Evolutionary conservation across 2,888 invertebrate species (phyloP), one percentile per base, ranked within the genome.

Genomic region (Nipponacmea schrenckii): DNA sequence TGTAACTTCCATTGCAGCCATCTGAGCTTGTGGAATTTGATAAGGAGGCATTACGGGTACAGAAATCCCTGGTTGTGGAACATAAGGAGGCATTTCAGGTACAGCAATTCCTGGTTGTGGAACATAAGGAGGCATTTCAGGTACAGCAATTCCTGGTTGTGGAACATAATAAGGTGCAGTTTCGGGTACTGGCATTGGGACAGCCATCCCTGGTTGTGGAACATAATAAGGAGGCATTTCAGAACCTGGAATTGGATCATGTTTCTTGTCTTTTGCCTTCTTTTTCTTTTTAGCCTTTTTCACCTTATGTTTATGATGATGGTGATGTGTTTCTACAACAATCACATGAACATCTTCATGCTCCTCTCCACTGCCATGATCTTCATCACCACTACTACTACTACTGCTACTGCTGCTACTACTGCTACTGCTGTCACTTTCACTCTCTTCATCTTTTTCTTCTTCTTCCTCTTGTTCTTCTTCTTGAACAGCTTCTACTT

Each of bases 1-100:
- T 72, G 75, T 45, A 79, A 69, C 66, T 71, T 76, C 77, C 80
- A 76, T 46, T 76, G 74, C 67, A 8, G 71, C 73, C 56, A 81
- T 75, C 64, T 78, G 74, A 24, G 68, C 68, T 27, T 73, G 74
- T 24, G 72, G 56, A 56, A 24, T 17, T 1, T 4, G 27, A 24
- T 31, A 10, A 39, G 39, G 39, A 39, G 7, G 10, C 39, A 39
- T 39, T 5, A 1, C 39, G 1, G 39, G 39, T 39, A 39, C 39
- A n/a, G n/a, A n/a, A n/a, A n/a, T n/a, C n/a, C n/a, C n/a, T n/a
- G n/a, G n/a, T n/a, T n/a, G n/a, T n/a, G n/a, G n/a, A n/a, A n/a
- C n/a, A n/a, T n/a, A n/a, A n/a, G n/a, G n/a, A 8, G 39, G 39
- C 39, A 39, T 39, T 39, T n/a, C n/a, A n/a, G 39, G 39, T 1